These are phyloP conservation scores for Agrilus cyanescens DNA, from an alignment of 2,888 invertebrate species.

Conservation along the genomic window DNA sequence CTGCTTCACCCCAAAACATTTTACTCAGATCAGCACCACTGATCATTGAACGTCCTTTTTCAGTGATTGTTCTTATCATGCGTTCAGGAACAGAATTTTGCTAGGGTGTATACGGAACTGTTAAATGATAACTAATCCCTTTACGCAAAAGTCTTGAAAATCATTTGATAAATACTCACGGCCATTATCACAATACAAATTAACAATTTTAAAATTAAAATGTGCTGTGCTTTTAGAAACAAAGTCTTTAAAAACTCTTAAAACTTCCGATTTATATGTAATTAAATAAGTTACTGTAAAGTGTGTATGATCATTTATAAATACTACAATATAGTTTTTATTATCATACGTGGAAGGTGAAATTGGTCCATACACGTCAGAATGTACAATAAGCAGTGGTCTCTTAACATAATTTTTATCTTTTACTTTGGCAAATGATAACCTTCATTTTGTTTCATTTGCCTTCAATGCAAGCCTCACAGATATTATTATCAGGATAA, in stretches of 20 bases:
- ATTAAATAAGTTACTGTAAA: too few relatives aligned
- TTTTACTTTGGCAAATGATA: conserved; percentile 9
- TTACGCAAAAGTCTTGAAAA: conserved; percentile 24
- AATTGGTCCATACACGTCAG: too few relatives aligned
- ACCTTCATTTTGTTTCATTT: too few relatives aligned
- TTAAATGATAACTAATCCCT: conserved; percentile 28
- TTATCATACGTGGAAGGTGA: too few relatives aligned
- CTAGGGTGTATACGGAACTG: conserved; percentile 30
- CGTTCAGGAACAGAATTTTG: conserved; percentile 31
- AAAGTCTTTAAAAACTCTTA: conserved; percentile 1
- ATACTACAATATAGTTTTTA: too few relatives aligned
- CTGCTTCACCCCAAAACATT: conserved; percentile 29
- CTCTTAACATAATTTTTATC: conserved; percentile 10
- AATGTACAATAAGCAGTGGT: background rate
- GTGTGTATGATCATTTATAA: too few relatives aligned
- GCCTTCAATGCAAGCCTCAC: conserved; percentile 9
- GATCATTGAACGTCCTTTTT: conserved; percentile 28
- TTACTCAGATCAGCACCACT: conserved; percentile 22
- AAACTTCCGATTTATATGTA: too few relatives aligned
- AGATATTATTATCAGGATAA: conserved; percentile 7
- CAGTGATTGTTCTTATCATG: conserved; percentile 28
- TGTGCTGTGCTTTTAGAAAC: conserved; percentile 10
- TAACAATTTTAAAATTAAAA: conserved; percentile 10
- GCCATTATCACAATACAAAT: conserved; percentile 14
- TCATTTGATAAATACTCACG: conserved; percentile 18